phyloP scores from a whole-genome alignment of 2,888 invertebrate species.

The Drosophila suboccidentalis region DNA sequence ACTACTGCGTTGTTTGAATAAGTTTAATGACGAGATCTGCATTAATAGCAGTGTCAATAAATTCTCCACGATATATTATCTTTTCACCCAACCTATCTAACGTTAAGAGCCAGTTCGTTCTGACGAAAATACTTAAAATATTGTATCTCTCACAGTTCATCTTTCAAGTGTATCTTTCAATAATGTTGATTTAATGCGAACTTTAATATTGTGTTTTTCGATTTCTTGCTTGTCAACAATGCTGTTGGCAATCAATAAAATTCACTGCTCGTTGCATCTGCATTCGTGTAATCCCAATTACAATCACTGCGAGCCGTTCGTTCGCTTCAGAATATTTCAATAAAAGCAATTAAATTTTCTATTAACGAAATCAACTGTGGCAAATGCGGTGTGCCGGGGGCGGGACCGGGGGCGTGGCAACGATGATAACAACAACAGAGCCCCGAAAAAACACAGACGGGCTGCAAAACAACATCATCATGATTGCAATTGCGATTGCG shows the following conservation, averaged over 20 bases:
- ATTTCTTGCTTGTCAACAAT: slow-evolving; percentile 25
- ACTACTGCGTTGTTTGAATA: too few relatives aligned
- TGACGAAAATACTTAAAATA: not conserved
- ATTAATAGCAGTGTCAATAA: too few relatives aligned
- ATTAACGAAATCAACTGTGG: slow-evolving; percentile 49
- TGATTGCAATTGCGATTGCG: slow-evolving; percentile 35
- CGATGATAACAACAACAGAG: slow-evolving; percentile 26
- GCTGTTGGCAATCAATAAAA: slow-evolving; percentile 54
- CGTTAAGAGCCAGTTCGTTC: too few relatives aligned
- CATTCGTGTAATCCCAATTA: slow-evolving; percentile 61
- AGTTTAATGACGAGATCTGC: too few relatives aligned
- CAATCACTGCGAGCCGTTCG: slow-evolving; percentile 40
- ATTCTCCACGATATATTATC: too few relatives aligned
- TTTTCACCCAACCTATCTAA: too few relatives aligned
- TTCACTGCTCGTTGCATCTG: slow-evolving; percentile 42
- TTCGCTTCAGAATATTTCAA: slow-evolving; percentile 61
- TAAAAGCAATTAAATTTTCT: slow-evolving; percentile 80
- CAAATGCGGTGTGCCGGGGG: slow-evolving; percentile 22
- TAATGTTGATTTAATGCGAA: not conserved
- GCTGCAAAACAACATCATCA: slow-evolving; percentile 51
- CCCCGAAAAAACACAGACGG: slow-evolving; percentile 31
- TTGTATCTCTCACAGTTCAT: not conserved
- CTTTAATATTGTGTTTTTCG: slow-evolving; percentile 13
- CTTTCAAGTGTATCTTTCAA: not conserved
- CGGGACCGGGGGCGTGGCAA: slow-evolving; percentile 3